Conservation (phyloP, 2,113 vertebrate genomes). For the Dipodomys merriami region DNA sequence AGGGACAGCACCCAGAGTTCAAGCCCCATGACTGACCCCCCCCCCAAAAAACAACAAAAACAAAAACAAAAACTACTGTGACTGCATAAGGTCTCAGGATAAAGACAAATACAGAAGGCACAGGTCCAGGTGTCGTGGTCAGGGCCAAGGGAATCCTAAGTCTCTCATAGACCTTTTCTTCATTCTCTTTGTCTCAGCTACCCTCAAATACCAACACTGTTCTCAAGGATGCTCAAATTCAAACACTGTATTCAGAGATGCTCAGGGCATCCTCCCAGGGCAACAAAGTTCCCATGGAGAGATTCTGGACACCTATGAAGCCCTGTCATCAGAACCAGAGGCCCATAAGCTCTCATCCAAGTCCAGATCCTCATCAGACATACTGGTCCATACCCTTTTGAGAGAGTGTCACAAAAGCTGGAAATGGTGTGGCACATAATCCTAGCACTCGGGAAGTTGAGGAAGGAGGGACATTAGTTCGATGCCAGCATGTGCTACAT, state of each 20-base stretch:
- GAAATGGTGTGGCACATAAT: neutral
- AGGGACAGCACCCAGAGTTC: no score
- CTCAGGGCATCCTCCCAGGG: neutral
- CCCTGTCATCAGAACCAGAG: rapidly evolving
- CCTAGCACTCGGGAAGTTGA: neutral
- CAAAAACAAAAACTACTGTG: neutral
- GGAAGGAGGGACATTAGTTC: neutral
- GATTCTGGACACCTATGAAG: neutral
- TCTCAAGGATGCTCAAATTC: neutral
- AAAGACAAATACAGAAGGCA: neutral
- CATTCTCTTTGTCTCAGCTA: neutral
- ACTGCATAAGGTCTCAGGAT: neutral
- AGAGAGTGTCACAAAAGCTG: neutral
- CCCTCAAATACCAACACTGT: no score
- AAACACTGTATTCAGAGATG: neutral
- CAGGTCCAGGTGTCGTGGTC: neutral
- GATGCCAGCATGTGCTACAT: neutral
- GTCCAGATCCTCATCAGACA: neutral
- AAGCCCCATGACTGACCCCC: neutral
- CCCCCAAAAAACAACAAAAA: no score
- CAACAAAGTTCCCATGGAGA: neutral
- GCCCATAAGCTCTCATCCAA: neutral
- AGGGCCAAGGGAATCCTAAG: neutral
- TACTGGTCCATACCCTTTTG: neutral
- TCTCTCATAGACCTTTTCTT: no score